Base-by-base conservation (phyloP, 2,888 invertebrate species). In the Nesidiocoris tenuis region DNA sequence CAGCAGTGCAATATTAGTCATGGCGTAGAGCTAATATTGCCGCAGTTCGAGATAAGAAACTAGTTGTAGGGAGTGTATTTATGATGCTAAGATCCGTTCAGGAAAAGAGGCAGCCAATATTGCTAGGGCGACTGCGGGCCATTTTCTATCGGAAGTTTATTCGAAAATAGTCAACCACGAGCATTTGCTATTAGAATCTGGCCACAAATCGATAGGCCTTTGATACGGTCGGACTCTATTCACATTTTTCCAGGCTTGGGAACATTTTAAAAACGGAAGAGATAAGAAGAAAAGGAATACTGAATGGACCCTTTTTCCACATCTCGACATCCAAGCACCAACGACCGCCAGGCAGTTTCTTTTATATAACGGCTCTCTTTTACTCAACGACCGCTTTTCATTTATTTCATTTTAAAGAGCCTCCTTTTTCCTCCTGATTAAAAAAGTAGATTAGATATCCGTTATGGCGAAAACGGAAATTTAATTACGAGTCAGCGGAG, bases 321-420 rank as follows among this genome's bases (percentile, higher is more conserved):
- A 2, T 39, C 39, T 39, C 39, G 5, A 39, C 39, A 39, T 39
- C 39, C 39, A n/a, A n/a, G 39, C 39, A 39, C 39, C 39, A 39
- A 65, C 39, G 25, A 39, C 54, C 39, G 19, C 54, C 25, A 25
- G 25, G 19, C 21, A 19, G 19, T 63, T 63, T 21, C 63, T 63
- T 63, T 63, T 19, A 5, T 63, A 17, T 21, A 16, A 16, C 16
- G 16, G 16, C 22, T 63, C 63, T 21, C 63, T 25, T 63, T 72
- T 63, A 61, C 63, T 56, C 39, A 67, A 72, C 63, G 61, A 39
- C 72, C 59, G n/a, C 72, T 72, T 72, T 72, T 72, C 72, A 72
- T 72, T 72, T 72, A 72, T 72, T 72, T 72, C 72, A 72, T 72
- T 72, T 72, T 72, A 72, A 72, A 72, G 72, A 72, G 72, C 54